Conservation (phyloP, 2,888 invertebrate genomes). For the Sthenelais limicola region DNA sequence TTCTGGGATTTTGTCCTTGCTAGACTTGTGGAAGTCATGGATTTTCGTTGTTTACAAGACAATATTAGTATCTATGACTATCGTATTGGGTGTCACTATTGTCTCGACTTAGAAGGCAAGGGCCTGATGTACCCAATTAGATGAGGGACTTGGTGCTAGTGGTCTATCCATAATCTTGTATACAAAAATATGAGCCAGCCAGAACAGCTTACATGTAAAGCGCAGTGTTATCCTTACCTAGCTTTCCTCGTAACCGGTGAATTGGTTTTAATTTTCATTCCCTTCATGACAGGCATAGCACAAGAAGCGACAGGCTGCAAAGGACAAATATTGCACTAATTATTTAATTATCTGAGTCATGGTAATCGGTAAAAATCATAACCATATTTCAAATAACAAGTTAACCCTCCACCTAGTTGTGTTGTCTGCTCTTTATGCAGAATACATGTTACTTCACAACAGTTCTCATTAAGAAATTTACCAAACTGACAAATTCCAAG, state of each 20-base stretch:
- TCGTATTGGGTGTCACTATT: too few relatives aligned
- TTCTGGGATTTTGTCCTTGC: too few relatives aligned
- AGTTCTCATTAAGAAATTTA: too few relatives aligned
- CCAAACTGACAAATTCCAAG: too few relatives aligned
- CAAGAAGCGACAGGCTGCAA: constrained; percentile 93
- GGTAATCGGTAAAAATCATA: background rate
- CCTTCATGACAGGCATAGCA: constrained; percentile 99
- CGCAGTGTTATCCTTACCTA: constrained; percentile 73
- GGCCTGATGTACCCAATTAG: too few relatives aligned
- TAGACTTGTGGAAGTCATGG: too few relatives aligned
- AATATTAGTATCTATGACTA: too few relatives aligned
- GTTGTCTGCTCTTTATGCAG: background rate
- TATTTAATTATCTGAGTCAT: background rate
- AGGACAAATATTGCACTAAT: background rate
- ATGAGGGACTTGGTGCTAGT: background rate
- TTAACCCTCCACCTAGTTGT: background rate
- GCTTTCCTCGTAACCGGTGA: constrained; percentile 91
- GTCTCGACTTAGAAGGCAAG: too few relatives aligned
- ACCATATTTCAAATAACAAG: background rate
- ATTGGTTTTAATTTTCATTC: constrained; percentile 96
- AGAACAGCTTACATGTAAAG: background rate
- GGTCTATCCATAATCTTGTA: background rate
- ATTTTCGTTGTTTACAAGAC: too few relatives aligned
- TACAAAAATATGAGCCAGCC: background rate
- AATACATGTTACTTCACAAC: too few relatives aligned